A percentile compares a stretch with the other conserved stretches of the same genome.
Conservation (phyloP, 2,113 vertebrate species). For the Pygoscelis adeliae region DNA sequence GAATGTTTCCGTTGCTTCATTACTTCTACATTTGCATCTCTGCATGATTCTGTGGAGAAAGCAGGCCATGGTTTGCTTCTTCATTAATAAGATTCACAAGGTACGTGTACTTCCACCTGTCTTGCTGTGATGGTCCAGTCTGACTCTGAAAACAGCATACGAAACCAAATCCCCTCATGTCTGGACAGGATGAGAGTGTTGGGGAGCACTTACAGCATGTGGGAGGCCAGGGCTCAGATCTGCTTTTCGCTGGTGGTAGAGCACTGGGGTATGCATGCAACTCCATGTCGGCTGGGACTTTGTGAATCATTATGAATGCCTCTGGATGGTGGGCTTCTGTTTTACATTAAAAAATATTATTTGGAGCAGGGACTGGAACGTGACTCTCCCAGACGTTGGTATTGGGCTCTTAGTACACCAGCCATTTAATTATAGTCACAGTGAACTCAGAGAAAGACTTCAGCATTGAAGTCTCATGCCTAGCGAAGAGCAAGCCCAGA, state of each 20-base stretch:
- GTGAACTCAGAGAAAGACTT: background rate
- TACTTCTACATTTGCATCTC: background rate
- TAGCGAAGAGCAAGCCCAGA: background rate
- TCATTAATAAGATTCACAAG: background rate
- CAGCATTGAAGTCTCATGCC: background rate
- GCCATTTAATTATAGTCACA: background rate
- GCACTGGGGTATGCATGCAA: background rate
- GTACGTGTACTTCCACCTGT: background rate
- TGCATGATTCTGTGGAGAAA: background rate
- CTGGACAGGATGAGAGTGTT: background rate
- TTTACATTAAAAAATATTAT: background rate
- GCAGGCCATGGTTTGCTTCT: background rate
- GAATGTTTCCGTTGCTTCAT: background rate
- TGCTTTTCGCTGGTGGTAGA: background rate
- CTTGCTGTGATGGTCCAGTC: background rate
- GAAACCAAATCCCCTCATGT: background rate
- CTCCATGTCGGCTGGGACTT: background rate
- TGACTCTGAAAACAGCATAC: background rate
- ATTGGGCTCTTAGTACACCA: background rate
- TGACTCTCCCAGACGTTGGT: background rate
- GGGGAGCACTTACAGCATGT: background rate
- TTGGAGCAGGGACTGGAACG: background rate
- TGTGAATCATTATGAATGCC: background rate
- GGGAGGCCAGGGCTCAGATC: background rate
- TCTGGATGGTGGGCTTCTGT: background rate